phyloP scores from a whole-genome alignment of 1,140 invertebrate genomes.

The Drosophila triauraria region DNA sequence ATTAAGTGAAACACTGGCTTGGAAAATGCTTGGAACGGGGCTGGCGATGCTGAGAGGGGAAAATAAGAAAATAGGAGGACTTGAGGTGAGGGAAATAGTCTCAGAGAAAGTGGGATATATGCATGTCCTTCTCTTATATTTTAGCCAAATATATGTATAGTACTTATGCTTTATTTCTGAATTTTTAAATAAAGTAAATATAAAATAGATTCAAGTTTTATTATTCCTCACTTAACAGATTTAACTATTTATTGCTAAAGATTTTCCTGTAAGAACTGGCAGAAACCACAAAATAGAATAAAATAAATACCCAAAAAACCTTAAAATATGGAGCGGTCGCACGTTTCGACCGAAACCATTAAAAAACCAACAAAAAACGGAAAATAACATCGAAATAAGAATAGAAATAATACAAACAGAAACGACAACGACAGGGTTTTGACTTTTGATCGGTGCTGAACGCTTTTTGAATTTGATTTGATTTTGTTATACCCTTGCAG shows the following conservation, averaged over 20 bases:
- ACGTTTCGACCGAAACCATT: slow-evolving; percentile 21
- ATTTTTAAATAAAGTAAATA: background rate
- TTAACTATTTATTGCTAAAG: background rate
- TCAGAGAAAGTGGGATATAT: background rate
- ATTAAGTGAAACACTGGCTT: slow-evolving; percentile 57
- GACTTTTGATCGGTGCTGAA: background rate
- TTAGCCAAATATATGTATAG: background rate
- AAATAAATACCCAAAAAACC: slow-evolving; percentile 18
- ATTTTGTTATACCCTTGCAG: no score
- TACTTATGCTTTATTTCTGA: background rate
- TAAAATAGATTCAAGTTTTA: no score
- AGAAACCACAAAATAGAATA: no score
- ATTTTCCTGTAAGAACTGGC: no score
- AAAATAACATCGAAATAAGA: slow-evolving; percentile 10
- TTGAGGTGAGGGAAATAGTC: background rate
- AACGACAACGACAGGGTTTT: slow-evolving; percentile 11
- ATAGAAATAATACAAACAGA: slow-evolving; percentile 27
- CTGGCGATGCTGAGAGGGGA: no score
- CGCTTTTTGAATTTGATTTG: slow-evolving; percentile 41
- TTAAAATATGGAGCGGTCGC: background rate
- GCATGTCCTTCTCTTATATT: no score
- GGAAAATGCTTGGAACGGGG: slow-evolving; percentile 9
- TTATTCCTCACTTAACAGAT: background rate
- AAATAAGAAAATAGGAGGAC: slow-evolving; percentile 3
- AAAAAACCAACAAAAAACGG: slow-evolving; percentile 16